Base-by-base conservation (phyloP, 2,888 invertebrate species). In the Erpobdella octoculata region DNA sequence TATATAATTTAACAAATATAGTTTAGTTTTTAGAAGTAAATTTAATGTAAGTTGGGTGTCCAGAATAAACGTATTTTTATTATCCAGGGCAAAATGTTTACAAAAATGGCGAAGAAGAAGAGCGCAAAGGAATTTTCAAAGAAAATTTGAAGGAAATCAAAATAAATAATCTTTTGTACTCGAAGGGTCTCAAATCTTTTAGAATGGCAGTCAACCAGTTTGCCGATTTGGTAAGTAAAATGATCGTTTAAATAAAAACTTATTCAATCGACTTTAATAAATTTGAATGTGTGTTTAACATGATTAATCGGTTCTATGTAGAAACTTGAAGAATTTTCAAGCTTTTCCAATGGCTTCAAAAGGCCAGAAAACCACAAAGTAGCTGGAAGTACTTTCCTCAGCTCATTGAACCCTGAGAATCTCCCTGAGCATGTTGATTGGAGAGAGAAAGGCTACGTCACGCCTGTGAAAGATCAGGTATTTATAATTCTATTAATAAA, bases 401-500 rank as follows among this genome's bases (percentile, higher is more conserved):
- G 73, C 25, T 74, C 73, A 9, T 9, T 53, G 21, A 37, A 69
- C 58, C 58, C 71, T 64, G 48, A 71, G 18, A 71, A 69, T n/a
- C 72, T 77, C 6, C 77, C 78, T 8, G 65, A 71, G 8, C 33
- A 66, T 3, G 78, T 80, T 18, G 79, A 79, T 74, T 79, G 79
- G 80, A 76, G 79, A 41, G 74, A 67, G 9, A 74, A 78, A 67
- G 79, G 79, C 6, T 78, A 78, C 72, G 80, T 79, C 46, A 80
- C 80, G 1, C 74, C 72, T 15, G 76, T 79, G 53, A 79, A 79
- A 72, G 75, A 79, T 73, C 74, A 76, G 73, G 76, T 74, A 71
- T 33, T 53, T n/a, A n/a, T n/a, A n/a, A n/a, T n/a, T n/a, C n/a
- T n/a, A n/a, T n/a, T n/a, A n/a, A n/a, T n/a, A n/a, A n/a, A n/a